These are phyloP conservation scores for Microplitis manilae DNA, from an alignment of 2,888 invertebrate genomes.

Conservation along the genomic window DNA sequence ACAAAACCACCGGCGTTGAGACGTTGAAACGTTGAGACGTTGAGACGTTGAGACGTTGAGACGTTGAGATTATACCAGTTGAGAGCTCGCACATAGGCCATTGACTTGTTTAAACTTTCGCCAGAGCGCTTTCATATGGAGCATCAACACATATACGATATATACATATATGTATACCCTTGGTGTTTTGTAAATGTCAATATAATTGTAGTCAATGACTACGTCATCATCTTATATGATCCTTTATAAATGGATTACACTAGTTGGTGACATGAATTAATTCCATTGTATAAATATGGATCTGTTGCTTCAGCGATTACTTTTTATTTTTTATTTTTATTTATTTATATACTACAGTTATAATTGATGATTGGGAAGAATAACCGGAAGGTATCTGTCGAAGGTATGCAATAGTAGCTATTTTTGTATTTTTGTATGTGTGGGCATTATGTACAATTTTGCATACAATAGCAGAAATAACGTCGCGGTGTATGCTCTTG, in stretches of 20 bases:
- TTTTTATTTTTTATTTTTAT: no score
- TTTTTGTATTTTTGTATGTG: neutral
- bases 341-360: neutral
- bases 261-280: no score
- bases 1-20: neutral
- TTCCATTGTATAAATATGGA: no score
- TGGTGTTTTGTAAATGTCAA: neutral
- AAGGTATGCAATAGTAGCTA: neutral
- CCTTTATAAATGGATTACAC: no score
- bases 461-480: conserved; percentile 61
- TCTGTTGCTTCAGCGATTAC: no score
- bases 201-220: no score
- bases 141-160: conserved; percentile 53
- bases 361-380: conserved; percentile 11
- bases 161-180: neutral
- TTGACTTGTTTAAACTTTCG: conserved; percentile 68
- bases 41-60: conserved; percentile 12
- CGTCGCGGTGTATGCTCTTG: conserved; percentile 40
- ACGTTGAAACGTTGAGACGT: neutral
- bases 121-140: conserved; percentile 63
- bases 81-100: conserved; percentile 54
- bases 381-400: conserved; percentile 15
- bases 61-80: conserved; percentile 19
- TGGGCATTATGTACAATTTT: conserved; percentile 47
- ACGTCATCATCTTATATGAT: no score